Conservation (phyloP, 2,888 invertebrate genomes). For the Dioctria linearis region DNA sequence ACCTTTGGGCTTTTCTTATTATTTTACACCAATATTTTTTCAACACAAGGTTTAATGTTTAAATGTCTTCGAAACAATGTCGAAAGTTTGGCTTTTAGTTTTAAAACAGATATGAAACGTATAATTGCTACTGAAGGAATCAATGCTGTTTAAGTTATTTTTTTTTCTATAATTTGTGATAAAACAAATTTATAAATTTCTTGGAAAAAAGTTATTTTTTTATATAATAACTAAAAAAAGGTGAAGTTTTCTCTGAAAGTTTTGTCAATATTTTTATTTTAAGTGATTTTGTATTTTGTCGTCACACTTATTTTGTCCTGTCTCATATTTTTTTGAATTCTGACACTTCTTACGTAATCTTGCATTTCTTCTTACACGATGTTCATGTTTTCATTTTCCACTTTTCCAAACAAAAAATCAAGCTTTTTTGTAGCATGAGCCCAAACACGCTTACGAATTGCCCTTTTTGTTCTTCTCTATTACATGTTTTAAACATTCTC, state of each 20-base stretch:
- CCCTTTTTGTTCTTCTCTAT: neutral
- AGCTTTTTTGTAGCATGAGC: neutral
- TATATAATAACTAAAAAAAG: constrained; percentile 47
- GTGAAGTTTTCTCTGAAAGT: constrained; percentile 59
- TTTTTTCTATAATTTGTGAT: neutral
- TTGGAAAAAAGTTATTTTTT: constrained; percentile 14
- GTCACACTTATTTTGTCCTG: neutral
- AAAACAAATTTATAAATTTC: constrained; percentile 3
- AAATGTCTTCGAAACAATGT: constrained; percentile 58
- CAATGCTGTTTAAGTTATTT: neutral
- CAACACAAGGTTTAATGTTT: constrained; percentile 61
- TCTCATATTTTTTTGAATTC: neutral
- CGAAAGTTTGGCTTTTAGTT: neutral
- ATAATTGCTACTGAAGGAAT: neutral
- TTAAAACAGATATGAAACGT: neutral
- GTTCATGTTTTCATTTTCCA: constrained; percentile 1
- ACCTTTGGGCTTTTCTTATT: constrained; percentile 65
- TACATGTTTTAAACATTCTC: neutral
- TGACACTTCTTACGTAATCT: neutral
- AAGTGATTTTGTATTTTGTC: constrained; percentile 31
- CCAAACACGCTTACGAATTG: neutral
- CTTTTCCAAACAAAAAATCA: neutral
- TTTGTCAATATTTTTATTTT: constrained; percentile 40
- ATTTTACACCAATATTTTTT: constrained; percentile 47
- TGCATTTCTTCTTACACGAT: neutral